Evolutionary conservation across 2,113 vertebrate species (phyloP).

Genomic region (Hippocampus zosterae): DNA sequence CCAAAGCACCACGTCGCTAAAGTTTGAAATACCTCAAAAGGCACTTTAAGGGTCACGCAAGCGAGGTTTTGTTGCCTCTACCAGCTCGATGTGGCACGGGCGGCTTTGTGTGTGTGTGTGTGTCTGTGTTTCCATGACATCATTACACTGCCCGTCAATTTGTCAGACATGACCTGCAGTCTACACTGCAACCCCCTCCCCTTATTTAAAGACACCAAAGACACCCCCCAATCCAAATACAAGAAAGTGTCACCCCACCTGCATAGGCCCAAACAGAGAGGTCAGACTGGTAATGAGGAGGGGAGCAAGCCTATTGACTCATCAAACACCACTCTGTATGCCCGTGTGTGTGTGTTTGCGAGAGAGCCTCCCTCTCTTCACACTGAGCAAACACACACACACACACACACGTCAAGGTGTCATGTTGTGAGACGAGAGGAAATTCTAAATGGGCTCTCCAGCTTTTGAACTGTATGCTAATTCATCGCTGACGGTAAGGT

Average conservation of each 20-base stretch:
- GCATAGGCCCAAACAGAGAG: slow-evolving; percentile 18
- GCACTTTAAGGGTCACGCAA: neutral
- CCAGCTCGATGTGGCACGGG: neutral
- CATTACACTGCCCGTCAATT: neutral
- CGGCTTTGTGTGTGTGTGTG: neutral
- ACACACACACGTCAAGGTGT: neutral
- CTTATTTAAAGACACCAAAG: neutral
- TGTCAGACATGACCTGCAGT: neutral
- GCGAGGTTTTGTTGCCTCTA: neutral
- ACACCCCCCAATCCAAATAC: neutral
- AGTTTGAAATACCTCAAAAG: neutral
- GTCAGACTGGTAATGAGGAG: slow-evolving; percentile 44
- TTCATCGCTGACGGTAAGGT: neutral
- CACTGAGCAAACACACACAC: slow-evolving; percentile 28
- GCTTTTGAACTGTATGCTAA: slow-evolving; percentile 8
- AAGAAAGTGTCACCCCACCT: slow-evolving; percentile 4
- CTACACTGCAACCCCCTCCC: neutral
- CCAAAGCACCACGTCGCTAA: no score
- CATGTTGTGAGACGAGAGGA: slow-evolving; percentile 6
- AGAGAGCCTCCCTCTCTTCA: slow-evolving; percentile 16
- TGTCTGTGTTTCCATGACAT: neutral
- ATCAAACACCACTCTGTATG: slow-evolving; percentile 4
- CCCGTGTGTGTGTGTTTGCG: neutral
- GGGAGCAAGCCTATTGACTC: slow-evolving; percentile 45
- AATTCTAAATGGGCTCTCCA: neutral